Evolutionary conservation across 2,888 invertebrate genomes (phyloP), one percentile per base, ranked within the genome.

Genomic region (Dendrolimus pini): DNA sequence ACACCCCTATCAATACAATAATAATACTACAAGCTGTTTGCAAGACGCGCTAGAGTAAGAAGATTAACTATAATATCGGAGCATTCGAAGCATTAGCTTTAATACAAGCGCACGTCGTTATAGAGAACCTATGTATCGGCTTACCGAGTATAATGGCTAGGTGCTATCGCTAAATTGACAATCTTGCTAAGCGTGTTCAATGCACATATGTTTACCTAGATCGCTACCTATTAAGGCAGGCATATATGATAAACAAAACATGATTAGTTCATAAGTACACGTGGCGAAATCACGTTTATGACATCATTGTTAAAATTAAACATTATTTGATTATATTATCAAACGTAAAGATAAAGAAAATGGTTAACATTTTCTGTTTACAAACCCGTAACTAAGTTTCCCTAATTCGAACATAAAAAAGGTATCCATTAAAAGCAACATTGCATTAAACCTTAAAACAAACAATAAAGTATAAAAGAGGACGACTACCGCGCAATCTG

Each of bases 401-500:
- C 30, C 30, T 69, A 61, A 68, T 71, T 69, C 68, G 68, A 68
- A 69, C 69, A 67, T 30, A 30, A 30, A 69, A 73, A 75, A 63
- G 64, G 61, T 68, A 68, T 69, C 67, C 66, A 67, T 71, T 67
- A 71, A 71, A 68, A 67, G 70, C 69, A 69, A 72, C 77, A 70
- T 70, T 71, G 73, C 73, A 77, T 72, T 70, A 75, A 78, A 74
- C 68, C 68, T 67, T 65, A 66, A 72, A 74, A 77, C 77, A 75
- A 78, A 82, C 84, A 84, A 77, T 72, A 78, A 74, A 77, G 75
- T 69, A 70, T 66, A 69, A 62, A 56, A 70, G 78, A 72, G 77
- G 75, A 77, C 78, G 77, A 77, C 78, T 82, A 80, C 80, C 82
- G 81, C 77, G 83, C 89, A 89, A 90, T 90, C 89, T 89, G 89